Conservation (phyloP, 1,140 invertebrate genomes). For the Pseudomyrmex pallidus region DNA sequence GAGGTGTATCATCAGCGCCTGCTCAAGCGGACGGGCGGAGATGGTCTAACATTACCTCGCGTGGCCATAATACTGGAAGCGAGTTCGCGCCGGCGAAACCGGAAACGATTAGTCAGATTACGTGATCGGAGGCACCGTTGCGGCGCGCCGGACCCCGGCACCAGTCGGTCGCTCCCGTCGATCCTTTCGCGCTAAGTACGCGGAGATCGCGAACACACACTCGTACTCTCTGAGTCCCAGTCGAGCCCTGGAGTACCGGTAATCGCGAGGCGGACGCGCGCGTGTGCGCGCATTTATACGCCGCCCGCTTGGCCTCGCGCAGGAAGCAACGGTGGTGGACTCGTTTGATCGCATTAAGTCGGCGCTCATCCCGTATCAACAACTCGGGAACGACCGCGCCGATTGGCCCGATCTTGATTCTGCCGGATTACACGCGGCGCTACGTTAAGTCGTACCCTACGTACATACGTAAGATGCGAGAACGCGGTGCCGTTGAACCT, state of each 20-base stretch:
- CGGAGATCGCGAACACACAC: constrained; percentile 41
- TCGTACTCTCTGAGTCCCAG: not conserved
- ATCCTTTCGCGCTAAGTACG: constrained; percentile 44
- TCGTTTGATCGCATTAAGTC: constrained; percentile 76
- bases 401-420: constrained; percentile 14
- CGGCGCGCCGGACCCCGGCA: constrained; percentile 33
- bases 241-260: constrained; percentile 49
- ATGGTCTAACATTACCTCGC: constrained; percentile 71
- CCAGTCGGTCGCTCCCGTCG: constrained; percentile 48
- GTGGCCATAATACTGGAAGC: constrained; percentile 78
- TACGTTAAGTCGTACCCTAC: not conserved
- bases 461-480: not conserved
- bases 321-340: constrained; percentile 54
- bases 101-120: constrained; percentile 80
- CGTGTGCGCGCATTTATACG: not conserved
- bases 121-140: constrained; percentile 77
- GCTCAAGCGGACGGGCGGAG: constrained; percentile 54
- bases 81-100: constrained; percentile 71
- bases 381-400: constrained; percentile 43
- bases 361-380: constrained; percentile 60
- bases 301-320: constrained; percentile 15
- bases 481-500: constrained; percentile 11
- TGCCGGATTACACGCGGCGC: constrained; percentile 44
- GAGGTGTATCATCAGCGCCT: constrained; percentile 68
- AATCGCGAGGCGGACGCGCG: constrained; percentile 16